Evolutionary conservation across 2,888 invertebrate genomes (phyloP).

Genomic region (Megamerina dolium): DNA sequence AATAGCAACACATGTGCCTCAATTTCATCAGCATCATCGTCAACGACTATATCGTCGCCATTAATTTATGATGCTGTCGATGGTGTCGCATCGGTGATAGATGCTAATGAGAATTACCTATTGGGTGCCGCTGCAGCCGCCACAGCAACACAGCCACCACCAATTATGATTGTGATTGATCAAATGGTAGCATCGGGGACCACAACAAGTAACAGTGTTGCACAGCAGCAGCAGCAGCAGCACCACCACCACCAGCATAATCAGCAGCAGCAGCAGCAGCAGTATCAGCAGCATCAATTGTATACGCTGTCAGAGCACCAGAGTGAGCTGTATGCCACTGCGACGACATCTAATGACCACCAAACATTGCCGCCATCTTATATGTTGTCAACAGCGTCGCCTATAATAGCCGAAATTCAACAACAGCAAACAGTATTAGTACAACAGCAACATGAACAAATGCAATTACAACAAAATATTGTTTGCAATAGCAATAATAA

Average conservation of each 20-base stretch:
- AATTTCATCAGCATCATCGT: slow-evolving; percentile 2
- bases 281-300: slow-evolving; percentile 12
- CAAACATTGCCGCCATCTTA: no score
- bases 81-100: no score
- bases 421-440: neutral
- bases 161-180: slow-evolving; percentile 10
- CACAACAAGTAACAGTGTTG: no score
- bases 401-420: neutral
- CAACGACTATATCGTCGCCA: no score
- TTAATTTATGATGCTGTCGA: no score
- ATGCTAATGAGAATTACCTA: slow-evolving; percentile 34
- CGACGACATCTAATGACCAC: no score
- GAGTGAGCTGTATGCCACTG: no score
- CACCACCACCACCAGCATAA: slow-evolving; percentile 7
- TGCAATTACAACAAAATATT: neutral
- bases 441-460: neutral
- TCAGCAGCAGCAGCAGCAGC: slow-evolving; percentile 5
- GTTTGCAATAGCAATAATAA: neutral
- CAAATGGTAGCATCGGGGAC: no score
- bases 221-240: neutral
- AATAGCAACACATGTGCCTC: no score
- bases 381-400: no score
- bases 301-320: slow-evolving; percentile 3
- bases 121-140: no score
- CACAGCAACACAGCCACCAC: slow-evolving; percentile 11